phyloP scores from a whole-genome alignment of 2,888 invertebrate species.

The Lymantria dispar region DNA sequence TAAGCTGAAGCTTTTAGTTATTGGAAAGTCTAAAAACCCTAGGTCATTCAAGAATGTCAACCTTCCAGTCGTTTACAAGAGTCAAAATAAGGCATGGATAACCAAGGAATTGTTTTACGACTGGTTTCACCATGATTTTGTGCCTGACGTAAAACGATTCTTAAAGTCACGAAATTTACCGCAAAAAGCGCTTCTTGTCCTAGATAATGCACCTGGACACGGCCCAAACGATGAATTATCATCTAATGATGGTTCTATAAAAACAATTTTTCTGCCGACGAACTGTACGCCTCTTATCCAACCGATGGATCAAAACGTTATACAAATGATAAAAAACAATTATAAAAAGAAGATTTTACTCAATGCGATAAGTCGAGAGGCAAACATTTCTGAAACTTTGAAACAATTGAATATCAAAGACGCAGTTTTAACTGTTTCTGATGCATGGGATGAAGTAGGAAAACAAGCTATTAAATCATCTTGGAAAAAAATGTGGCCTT shows the following conservation, averaged over 20 bases:
- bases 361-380: background rate
- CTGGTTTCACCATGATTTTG: no score
- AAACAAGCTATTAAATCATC: background rate
- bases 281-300: slow-evolving; percentile 7
- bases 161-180: background rate
- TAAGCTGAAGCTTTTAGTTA: slow-evolving; percentile 23
- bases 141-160: background rate
- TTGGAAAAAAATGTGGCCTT: background rate
- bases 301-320: slow-evolving; percentile 15
- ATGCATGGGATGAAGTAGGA: background rate
- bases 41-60: slow-evolving; percentile 30
- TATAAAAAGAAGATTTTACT: slow-evolving; percentile 14
- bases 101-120: slow-evolving; percentile 16
- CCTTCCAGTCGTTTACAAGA: slow-evolving; percentile 33
- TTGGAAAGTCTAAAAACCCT: slow-evolving; percentile 36
- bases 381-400: background rate
- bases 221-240: slow-evolving; percentile 7
- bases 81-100: slow-evolving; percentile 18
- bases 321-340: slow-evolving; percentile 10
- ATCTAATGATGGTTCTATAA: slow-evolving; percentile 4
- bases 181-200: background rate
- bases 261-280: slow-evolving; percentile 4
- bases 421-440: background rate
- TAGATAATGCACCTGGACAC: slow-evolving; percentile 8
- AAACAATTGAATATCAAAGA: background rate